Base-by-base conservation (phyloP, 2,888 invertebrate genomes). In the Philaethria dido region DNA sequence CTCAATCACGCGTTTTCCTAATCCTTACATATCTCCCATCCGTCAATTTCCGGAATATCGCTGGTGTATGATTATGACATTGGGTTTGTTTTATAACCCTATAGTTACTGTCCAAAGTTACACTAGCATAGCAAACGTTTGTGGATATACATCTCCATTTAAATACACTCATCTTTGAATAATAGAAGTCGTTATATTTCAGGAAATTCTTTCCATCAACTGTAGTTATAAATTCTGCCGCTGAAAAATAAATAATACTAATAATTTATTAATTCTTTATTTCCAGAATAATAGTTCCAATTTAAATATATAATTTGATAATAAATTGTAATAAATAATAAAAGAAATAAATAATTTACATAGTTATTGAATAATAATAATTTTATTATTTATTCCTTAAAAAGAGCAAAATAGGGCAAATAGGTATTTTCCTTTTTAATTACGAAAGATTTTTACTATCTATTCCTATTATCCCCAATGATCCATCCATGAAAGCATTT, bases 71-170 rank as follows among this genome's bases (percentile, higher is more conserved):
- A 0, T 69, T 60, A 55, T 87, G 87, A 29, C 71, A 66, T 0
- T 74, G 78, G 0, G 80, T 82, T 45, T 86, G 83, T 42, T 77
- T 82, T 9, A 70, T 62, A 0, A 86, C 72, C 0, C 78, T 77
- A 59, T 76, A 80, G 59, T 83, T 80, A 4, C 78, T 71, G 47
- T 79, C 76, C 0, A 86, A 76, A 1, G 65, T 73, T 3, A 86
- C 61, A 0, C 78, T 73, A 0, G 81, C 80, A 62, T 71, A 85
- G 60, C 87, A 87, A 0, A 64, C 73, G 50, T 77, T 83, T 0
- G 86, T 87, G 65, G 85, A 83, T 29, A 86, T 80, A 63, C 87
- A 88, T 1, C 87, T 73, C 87, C 87, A 88, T 64, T 82, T 77
- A 22, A 77, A 77, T 66, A 54, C 68, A 39, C 69, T 72, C 9